Evolutionary conservation across 2,797 vertebrate genomes (phyloP).

Genomic region (Cuculus canorus): DNA sequence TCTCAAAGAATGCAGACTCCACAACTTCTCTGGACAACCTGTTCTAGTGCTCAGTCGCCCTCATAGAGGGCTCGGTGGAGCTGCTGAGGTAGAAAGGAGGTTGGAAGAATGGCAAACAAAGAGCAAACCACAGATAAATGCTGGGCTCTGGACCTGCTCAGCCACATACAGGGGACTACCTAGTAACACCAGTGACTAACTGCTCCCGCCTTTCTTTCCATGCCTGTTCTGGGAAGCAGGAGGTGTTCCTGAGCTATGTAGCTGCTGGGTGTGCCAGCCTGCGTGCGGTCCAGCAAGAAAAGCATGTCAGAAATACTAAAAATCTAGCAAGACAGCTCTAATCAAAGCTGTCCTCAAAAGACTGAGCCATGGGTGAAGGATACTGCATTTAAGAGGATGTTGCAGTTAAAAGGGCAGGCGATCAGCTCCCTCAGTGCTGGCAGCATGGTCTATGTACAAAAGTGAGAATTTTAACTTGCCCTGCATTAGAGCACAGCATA

Average conservation of each 20-base stretch:
- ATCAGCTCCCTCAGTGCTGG: background rate
- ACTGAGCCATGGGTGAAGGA: background rate
- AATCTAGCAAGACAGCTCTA: background rate
- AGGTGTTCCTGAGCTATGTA: background rate
- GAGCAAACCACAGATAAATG: background rate
- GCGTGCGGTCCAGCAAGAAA: background rate
- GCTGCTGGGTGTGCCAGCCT: background rate
- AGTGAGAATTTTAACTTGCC: background rate
- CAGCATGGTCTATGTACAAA: accelerated
- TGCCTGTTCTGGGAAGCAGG: background rate
- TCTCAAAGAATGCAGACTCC: too few relatives aligned
- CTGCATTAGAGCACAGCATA: background rate
- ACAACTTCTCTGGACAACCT: too few relatives aligned
- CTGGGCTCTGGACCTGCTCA: background rate
- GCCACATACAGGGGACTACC: background rate
- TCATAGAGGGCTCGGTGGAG: background rate
- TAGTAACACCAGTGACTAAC: background rate
- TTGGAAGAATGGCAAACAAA: background rate
- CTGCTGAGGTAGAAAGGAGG: background rate
- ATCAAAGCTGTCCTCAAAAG: background rate
- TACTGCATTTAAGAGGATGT: background rate
- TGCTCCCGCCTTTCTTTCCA: accelerated
- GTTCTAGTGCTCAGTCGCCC: background rate
- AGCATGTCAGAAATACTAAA: background rate
- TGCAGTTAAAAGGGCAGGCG: background rate